phyloP scores from a whole-genome alignment of 2,797 vertebrate species.

The Sciurus carolinensis region DNA sequence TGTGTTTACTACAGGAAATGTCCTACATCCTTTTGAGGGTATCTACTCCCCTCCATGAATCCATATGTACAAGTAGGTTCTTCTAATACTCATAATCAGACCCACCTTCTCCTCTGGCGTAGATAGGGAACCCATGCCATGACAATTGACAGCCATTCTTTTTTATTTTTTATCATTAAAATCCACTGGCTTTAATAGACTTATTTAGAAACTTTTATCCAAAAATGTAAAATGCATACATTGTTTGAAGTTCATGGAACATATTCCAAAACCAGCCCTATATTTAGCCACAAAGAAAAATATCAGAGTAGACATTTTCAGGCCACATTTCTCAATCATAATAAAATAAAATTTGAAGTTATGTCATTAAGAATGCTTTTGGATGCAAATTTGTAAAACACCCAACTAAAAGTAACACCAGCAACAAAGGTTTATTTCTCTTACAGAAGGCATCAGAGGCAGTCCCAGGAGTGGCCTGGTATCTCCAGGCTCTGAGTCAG shows the following conservation, averaged over 20 bases:
- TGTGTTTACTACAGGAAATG: neutral
- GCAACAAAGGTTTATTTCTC: neutral
- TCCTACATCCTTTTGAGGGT: neutral
- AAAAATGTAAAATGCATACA: neutral
- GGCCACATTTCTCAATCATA: neutral
- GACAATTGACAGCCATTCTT: neutral
- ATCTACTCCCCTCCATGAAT: neutral
- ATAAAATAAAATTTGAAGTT: constrained; percentile 3
- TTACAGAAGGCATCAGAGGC: neutral
- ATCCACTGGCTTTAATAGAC: neutral
- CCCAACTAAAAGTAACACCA: neutral
- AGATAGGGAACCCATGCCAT: neutral
- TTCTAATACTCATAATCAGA: neutral
- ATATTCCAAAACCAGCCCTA: constrained; percentile 6
- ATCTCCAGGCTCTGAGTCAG: neutral
- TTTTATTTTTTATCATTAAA: neutral
- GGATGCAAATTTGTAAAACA: neutral
- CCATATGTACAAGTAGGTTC: neutral
- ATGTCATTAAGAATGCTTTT: neutral
- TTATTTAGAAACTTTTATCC: neutral
- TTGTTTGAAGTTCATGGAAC: neutral
- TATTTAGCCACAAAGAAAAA: neutral
- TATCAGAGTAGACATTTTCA: neutral
- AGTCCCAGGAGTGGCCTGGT: neutral
- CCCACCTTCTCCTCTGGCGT: neutral